Evolutionary conservation across 1,140 invertebrate genomes (phyloP).

Genomic region (Oppia nitens): DNA sequence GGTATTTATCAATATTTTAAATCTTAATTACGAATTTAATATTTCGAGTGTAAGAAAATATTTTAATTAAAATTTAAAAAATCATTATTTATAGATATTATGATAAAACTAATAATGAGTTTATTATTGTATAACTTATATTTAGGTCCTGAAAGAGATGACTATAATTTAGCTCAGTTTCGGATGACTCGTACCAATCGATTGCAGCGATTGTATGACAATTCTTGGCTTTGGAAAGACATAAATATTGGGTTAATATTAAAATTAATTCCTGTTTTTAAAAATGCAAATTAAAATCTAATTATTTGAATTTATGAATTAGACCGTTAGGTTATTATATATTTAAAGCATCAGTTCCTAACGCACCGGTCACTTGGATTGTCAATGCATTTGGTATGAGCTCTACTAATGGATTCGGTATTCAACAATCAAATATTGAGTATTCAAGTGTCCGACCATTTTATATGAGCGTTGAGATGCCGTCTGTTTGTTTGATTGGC

Average conservation of each 20-base stretch:
- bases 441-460: conserved; percentile 73
- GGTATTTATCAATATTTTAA: too few relatives aligned
- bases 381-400: conserved; percentile 80
- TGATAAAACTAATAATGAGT: not conserved
- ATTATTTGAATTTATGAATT: conserved; percentile 4
- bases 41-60: too few relatives aligned
- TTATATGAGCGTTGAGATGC: conserved; percentile 89
- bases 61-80: not conserved
- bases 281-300: too few relatives aligned
- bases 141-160: conserved; percentile 14
- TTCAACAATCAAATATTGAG: conserved; percentile 55
- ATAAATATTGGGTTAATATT: conserved; percentile 76
- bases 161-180: conserved; percentile 18
- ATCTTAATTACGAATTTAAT: too few relatives aligned
- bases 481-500: conserved; percentile 57
- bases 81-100: not conserved
- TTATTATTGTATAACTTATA: not conserved
- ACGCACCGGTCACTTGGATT: conserved; percentile 71
- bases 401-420: conserved; percentile 61
- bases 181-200: conserved; percentile 66
- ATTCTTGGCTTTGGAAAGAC: conserved; percentile 85
- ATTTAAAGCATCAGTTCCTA: conserved; percentile 70
- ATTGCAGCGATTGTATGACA: conserved; percentile 72
- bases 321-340: conserved; percentile 57
- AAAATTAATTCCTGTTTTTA: too few relatives aligned